These are phyloP conservation scores for Drosophila neonasuta DNA, from an alignment of 2,888 invertebrate genomes.

Conservation along the genomic window DNA sequence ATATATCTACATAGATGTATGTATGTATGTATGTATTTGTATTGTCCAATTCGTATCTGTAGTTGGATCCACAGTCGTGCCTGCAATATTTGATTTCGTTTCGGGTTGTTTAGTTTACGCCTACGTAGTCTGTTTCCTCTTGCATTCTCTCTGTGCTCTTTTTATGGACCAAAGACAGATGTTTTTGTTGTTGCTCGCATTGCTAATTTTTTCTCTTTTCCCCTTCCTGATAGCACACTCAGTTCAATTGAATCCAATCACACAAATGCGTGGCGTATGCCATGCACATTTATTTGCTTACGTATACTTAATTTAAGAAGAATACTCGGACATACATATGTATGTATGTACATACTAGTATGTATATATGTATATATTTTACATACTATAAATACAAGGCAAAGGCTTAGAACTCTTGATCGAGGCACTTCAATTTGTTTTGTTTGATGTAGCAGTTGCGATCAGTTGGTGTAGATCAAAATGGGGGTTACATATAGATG, in stretches of 20 bases:
- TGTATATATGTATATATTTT: too few species aligned
- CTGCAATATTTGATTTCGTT: conserved; percentile 62
- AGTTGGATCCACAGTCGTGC: conserved; percentile 3
- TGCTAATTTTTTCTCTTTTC: conserved; percentile 9
- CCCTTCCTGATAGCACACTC: conserved; percentile 46
- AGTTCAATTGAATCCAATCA: conserved; percentile 76
- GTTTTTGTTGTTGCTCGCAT: conserved; percentile 29
- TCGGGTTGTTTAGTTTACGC: conserved; percentile 45
- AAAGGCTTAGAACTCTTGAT: conserved; percentile 4
- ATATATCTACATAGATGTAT: too few species aligned
- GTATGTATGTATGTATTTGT: too few species aligned
- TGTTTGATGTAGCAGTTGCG: background rate
- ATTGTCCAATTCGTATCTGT: background rate
- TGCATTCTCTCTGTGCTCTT: conserved; percentile 26
- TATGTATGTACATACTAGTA: conserved; percentile 4
- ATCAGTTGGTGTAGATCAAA: background rate
- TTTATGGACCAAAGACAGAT: conserved; percentile 57
- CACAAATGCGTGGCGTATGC: conserved; percentile 66
- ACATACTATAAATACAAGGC: conserved; percentile 15
- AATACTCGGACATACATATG: background rate
- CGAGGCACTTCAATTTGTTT: background rate
- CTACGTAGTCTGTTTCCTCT: conserved; percentile 35
- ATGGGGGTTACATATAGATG: background rate
- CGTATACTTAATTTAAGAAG: conserved; percentile 67
- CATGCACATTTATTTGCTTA: conserved; percentile 73